Percentiles rank a stretch among this genome's conserved stretches.
phyloP scores from a whole-genome alignment of 2,113 vertebrate genomes.

The Hydropotes inermis region DNA sequence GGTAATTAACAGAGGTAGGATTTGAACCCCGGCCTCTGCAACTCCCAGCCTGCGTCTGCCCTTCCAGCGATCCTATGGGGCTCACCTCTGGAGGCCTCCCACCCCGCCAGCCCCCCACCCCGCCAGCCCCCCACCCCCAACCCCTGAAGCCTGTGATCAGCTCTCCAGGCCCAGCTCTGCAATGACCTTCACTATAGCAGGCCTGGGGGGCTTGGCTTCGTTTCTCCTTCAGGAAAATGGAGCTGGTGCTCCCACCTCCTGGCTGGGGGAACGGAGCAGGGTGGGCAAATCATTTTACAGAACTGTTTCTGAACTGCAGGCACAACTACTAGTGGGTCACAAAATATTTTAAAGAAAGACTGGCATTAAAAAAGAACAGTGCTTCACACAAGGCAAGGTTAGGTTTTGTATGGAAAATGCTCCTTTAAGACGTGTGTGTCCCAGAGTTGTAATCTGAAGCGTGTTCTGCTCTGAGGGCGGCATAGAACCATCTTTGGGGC shows the following conservation, averaged over 20 bases:
- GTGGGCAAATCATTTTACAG: accelerated
- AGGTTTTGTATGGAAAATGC: not conserved
- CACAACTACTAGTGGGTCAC: not conserved
- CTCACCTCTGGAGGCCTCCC: not conserved
- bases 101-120: accelerated
- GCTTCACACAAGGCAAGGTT: not conserved
- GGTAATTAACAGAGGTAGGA: not conserved
- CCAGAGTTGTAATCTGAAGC: not conserved
- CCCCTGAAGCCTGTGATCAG: not conserved
- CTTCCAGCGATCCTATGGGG: not conserved
- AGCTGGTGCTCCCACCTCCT: not conserved
- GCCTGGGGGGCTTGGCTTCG: accelerated
- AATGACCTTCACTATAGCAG: not conserved
- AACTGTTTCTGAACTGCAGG: not conserved
- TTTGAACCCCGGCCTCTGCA: not conserved
- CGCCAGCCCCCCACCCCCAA: accelerated
- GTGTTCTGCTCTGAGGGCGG: not conserved
- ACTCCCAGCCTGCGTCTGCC: not conserved
- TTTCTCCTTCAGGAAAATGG: not conserved
- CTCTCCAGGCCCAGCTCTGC: accelerated
- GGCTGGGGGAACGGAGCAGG: accelerated
- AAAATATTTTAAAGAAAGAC: not conserved
- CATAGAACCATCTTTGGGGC: not conserved
- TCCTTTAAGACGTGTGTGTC: not conserved
- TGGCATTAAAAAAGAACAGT: not conserved